Conservation (phyloP, 2,797 vertebrate species). For the Eidolon dupreanum region DNA sequence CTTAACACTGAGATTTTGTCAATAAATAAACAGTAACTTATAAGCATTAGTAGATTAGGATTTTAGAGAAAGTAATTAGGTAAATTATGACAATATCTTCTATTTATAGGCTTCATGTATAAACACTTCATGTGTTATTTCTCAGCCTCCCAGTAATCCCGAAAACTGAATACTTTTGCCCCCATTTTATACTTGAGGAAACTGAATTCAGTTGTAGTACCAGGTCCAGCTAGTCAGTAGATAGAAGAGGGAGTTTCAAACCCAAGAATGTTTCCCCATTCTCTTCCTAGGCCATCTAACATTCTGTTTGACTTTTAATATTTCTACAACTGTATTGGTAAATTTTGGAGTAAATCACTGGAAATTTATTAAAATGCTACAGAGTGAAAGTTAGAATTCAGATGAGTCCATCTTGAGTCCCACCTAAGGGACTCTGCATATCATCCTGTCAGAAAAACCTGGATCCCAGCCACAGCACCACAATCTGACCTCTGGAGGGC, state of each 20-base stretch:
- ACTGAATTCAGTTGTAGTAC: background rate
- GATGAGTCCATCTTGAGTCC: background rate
- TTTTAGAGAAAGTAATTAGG: background rate
- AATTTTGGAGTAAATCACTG: background rate
- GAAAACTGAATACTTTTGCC: background rate
- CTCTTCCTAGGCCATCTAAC: background rate
- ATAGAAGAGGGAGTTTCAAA: background rate
- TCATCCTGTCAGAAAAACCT: background rate
- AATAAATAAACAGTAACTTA: constrained; percentile 26
- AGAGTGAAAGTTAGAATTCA: background rate
- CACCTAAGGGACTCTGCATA: background rate
- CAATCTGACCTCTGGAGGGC: background rate
- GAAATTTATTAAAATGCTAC: background rate
- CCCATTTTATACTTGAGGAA: constrained; percentile 40
- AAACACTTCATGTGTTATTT: constrained; percentile 16
- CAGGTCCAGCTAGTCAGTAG: background rate
- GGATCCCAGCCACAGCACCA: background rate
- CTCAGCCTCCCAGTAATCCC: background rate
- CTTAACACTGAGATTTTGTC: constrained; percentile 15
- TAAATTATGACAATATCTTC: constrained; percentile 10
- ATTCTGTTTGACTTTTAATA: background rate
- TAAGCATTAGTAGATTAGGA: background rate
- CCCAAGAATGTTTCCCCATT: background rate
- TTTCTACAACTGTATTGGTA: background rate
- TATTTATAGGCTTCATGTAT: background rate